These are phyloP conservation scores for Pseudomyrmex pallidus DNA, from an alignment of 1,140 invertebrate genomes.

Conservation along the genomic window DNA sequence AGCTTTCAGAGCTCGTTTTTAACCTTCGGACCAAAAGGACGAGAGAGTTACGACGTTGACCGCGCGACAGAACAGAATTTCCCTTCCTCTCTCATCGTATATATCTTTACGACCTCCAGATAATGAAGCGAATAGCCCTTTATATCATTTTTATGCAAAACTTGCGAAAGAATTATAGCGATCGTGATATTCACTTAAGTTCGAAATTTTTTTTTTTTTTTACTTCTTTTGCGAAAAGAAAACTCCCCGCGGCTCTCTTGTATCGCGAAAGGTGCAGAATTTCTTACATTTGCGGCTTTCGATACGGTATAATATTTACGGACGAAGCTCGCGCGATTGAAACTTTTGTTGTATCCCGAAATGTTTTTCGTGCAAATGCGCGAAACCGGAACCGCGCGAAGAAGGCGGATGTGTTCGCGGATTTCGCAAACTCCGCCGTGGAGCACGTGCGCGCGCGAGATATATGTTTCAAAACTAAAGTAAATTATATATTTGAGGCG, in stretches of 20 bases:
- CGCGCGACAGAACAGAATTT: slow-evolving; percentile 25
- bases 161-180: neutral
- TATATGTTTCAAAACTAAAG: slow-evolving; percentile 65
- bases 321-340: neutral
- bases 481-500: slow-evolving; percentile 67
- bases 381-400: slow-evolving; percentile 23
- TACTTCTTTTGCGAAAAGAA: neutral
- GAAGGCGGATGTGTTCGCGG: slow-evolving; percentile 5
- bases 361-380: slow-evolving; percentile 38
- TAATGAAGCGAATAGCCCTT: slow-evolving; percentile 7
- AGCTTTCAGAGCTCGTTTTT: slow-evolving; percentile 56
- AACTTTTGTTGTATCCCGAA: slow-evolving; percentile 32
- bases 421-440: slow-evolving; percentile 23
- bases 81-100: neutral
- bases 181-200: neutral
- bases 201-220: too few species aligned
- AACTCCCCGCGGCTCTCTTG: too few species aligned
- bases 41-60: slow-evolving; percentile 42
- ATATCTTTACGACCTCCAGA: neutral
- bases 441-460: slow-evolving; percentile 5
- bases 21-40: slow-evolving; percentile 32
- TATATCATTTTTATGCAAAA: slow-evolving; percentile 16
- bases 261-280: too few species aligned
- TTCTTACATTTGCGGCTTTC: too few species aligned
- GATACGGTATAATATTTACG: neutral